Evolutionary conservation across 2,888 invertebrate species (phyloP).

Genomic region (Argyra leucocephala): DNA sequence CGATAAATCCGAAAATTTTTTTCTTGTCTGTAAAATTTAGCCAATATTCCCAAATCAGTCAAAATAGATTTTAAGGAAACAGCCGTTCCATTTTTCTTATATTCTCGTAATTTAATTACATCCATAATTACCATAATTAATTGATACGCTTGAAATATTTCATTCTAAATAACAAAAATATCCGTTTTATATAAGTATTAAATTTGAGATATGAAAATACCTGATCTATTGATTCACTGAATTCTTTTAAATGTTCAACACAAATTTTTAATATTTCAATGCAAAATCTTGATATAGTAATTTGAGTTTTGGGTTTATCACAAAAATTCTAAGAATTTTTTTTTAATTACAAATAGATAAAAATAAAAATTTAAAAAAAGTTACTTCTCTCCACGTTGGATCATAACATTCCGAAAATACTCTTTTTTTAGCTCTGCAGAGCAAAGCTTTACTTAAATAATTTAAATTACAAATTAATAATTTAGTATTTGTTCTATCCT

Average conservation of each 20-base stretch:
- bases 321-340: constrained; percentile 16
- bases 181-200: neutral
- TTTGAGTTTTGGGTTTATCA: constrained; percentile 16
- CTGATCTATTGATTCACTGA: constrained; percentile 12
- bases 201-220: constrained; percentile 8
- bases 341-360: neutral
- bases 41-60: constrained; percentile 18
- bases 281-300: constrained; percentile 18
- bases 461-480: neutral
- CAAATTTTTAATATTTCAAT: constrained; percentile 18
- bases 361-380: neutral
- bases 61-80: constrained; percentile 10
- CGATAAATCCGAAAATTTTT: constrained; percentile 13
- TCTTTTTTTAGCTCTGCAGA: neutral
- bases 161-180: constrained; percentile 20
- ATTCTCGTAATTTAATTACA: constrained; percentile 22
- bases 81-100: neutral
- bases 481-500: constrained; percentile 12
- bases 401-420: neutral
- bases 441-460: neutral
- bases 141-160: constrained; percentile 21
- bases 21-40: constrained; percentile 17
- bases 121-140: constrained; percentile 23
- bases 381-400: neutral
- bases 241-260: constrained; percentile 17